Conservation (phyloP, 2,113 vertebrate genomes). For the Electrona antarctica region DNA sequence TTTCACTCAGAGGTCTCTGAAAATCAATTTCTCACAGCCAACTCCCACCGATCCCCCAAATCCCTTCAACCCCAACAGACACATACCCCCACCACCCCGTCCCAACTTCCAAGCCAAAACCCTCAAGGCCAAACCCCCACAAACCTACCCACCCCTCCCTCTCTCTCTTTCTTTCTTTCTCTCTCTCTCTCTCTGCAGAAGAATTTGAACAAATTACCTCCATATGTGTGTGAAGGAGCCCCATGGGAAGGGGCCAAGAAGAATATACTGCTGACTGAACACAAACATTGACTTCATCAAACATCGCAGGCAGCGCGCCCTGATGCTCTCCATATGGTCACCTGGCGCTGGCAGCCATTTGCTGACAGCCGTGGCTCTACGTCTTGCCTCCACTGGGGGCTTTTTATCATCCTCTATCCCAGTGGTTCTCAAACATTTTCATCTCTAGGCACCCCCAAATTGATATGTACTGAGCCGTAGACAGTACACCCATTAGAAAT, state of each 20-base stretch:
- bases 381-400: slow-evolving; percentile 17
- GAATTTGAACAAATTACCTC: slow-evolving; percentile 74
- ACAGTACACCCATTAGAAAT: too few species aligned
- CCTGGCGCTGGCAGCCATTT: slow-evolving; percentile 46
- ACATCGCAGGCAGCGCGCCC: slow-evolving; percentile 43
- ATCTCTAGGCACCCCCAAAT: too few species aligned
- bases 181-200: slow-evolving; percentile 53
- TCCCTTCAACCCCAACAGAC: neutral
- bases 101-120: neutral
- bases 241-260: slow-evolving; percentile 61
- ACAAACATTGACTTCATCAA: slow-evolving; percentile 72
- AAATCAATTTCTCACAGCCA: neutral
- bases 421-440: neutral
- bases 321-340: slow-evolving; percentile 66
- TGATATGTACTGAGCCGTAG: too few species aligned
- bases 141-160: too few species aligned
- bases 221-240: slow-evolving; percentile 72
- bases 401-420: slow-evolving; percentile 54
- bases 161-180: slow-evolving; percentile 17
- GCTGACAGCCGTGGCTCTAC: slow-evolving; percentile 43
- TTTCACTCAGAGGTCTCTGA: neutral
- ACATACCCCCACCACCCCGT: too few species aligned
- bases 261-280: slow-evolving; percentile 73
- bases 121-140: neutral
- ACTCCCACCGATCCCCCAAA: neutral